These are phyloP conservation scores for Ceratosolen solmsi DNA, from an alignment of 1,140 invertebrate genomes.

Conservation along the genomic window DNA sequence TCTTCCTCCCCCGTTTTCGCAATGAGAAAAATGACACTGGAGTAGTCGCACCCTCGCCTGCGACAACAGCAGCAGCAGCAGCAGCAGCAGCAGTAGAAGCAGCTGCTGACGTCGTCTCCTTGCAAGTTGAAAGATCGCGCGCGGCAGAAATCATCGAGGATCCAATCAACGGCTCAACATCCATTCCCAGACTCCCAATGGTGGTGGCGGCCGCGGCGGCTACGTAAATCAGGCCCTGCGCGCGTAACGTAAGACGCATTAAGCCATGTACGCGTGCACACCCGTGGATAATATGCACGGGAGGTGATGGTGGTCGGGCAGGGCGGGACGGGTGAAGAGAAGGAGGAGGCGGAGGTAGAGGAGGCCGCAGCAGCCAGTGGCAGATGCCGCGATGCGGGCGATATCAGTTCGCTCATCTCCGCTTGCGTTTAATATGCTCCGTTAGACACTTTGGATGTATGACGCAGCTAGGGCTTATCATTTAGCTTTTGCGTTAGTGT, in stretches of 20 bases:
- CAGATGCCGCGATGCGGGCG: conserved; percentile 61
- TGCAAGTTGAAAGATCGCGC: neutral
- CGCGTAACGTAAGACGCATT: conserved; percentile 13
- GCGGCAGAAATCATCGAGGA: conserved; percentile 19
- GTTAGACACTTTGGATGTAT: conserved; percentile 54
- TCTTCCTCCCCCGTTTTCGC: too few relatives aligned
- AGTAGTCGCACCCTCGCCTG: neutral
- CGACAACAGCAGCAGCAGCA: neutral
- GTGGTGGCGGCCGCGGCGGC: neutral
- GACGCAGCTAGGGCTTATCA: conserved; percentile 33
- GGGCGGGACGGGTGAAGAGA: neutral
- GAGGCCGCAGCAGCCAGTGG: conserved; percentile 53
- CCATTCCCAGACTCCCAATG: neutral
- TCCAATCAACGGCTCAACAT: conserved; percentile 35
- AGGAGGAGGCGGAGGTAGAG: neutral
- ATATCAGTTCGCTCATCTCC: conserved; percentile 57
- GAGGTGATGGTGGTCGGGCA: neutral
- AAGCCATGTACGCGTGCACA: neutral
- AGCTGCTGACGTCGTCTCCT: conserved; percentile 8
- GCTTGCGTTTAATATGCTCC: conserved; percentile 34
- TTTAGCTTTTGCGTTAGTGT: neutral
- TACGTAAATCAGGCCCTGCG: conserved; percentile 28
- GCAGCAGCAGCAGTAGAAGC: neutral
- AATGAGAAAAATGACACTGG: neutral
- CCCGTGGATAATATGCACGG: conserved; percentile 16